Base-by-base conservation (phyloP, 2,888 invertebrate genomes). In the Tinea pellionella region DNA sequence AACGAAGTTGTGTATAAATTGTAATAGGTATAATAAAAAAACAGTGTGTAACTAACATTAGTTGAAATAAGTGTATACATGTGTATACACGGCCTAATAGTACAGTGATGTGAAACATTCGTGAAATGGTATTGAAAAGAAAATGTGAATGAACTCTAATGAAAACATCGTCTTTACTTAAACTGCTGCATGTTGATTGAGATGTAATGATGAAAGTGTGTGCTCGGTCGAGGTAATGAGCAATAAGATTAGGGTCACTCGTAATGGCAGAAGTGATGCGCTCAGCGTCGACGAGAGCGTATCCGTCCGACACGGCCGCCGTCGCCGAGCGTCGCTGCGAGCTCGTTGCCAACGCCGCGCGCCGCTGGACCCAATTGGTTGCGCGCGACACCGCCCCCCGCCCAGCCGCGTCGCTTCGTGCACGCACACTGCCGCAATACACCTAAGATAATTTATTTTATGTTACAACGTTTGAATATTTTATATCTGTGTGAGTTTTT, bases 401-500 rank as follows among this genome's bases (percentile, higher is more conserved):
- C 63, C 64, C 63, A 74, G 75, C 82, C 82, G 77, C 81, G 83
- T 82, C 19, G 30, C 80, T 82, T 75, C 67, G 78, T 83, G 70
- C 86, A 83, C 86, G 84, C 85, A 75, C 69, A 68, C 77, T 71
- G 75, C 72, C 72, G 69, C 81, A 77, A 29, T 24, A 55, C 85
- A 86, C 84, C 86, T 86, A 86, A 86, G 85, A 86, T 86, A 86
- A 86, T 85, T 86, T 86, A 86, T 86, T 86, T 86, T 86, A 86
- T 85, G 84, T 84, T 86, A 86, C 84, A 86, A 82, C 84, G 85
- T 86, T 85, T 86, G 86, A 86, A 86, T 86, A 86, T 86, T 86
- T 86, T 86, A 86, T 86, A 85, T 85, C 79, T 87, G 86, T 87
- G 86, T 85, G 86, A 83, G 86, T 86, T 87, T 87, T 86, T 87